Base-by-base conservation (phyloP, 2,888 invertebrate genomes). In the Pristionchus maxplancki region DNA sequence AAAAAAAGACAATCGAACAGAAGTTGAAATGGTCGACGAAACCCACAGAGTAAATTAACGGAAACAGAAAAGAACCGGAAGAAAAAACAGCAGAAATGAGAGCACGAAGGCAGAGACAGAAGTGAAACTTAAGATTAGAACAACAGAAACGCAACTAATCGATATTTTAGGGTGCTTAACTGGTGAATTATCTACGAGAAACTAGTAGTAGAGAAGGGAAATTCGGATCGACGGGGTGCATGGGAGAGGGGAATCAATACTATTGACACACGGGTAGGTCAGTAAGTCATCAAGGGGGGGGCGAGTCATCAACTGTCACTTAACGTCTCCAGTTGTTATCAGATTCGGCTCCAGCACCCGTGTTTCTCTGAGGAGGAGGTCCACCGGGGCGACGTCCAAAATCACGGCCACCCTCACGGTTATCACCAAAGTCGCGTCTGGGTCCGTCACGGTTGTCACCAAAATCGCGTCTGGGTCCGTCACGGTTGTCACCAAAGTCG, bases 291-390 rank as follows among this genome's bases (percentile, higher is more conserved):
- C 62, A 64, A 28, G 20, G 53, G 53, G 53, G 62, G 28, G 62
- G n/a, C n/a, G 28, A 28, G 13, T 71, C 71, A 37, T 71, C 64
- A 64, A 74, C 40, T 13, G 40, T 34, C 28, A 48, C n/a, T 81
- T 44, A 83, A 53, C 85, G 85, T 85, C 85, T 64, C 85, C 85
- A 85, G 85, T 85, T 85, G 85, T 83, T 83, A 28, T 50, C 83
- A 31, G 8, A 15, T 13, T 50, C 83, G 34, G 53, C 83, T 58
- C 83, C 83, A 24, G 40, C 81, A 20, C 53, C 58, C n/a, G 53
- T 83, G n/a, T 58, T 34, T 40, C 40, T 83, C 31, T 24, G 83
- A 34, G 83, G 83, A 11, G 83, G 83, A 8, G 58, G 53, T 50
- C 53, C 40, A 31, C 13, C 31, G 15, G 83, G 83, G 53, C 71